These are phyloP conservation scores for Hydractinia echinata DNA, from an alignment of 30 jellyfish, hydroid and myxozoan species.

Conservation along the genomic window DNA sequence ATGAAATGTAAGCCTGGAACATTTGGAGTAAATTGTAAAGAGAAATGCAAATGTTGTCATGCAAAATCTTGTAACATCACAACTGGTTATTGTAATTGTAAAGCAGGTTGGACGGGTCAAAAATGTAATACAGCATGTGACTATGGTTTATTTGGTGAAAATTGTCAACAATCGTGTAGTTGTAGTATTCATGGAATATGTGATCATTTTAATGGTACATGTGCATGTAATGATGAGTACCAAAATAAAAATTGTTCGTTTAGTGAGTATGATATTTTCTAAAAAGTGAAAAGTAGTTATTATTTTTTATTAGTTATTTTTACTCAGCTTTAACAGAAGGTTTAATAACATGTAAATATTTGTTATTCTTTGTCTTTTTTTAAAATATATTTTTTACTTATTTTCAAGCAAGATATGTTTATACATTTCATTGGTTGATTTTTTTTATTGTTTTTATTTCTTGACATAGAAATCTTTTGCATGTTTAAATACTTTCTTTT, in stretches of 20 bases:
- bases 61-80: conserved; percentile 46
- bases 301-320: no score
- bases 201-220: conserved; percentile 49
- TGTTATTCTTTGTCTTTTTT: no score
- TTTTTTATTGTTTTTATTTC: no score
- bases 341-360: no score
- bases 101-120: conserved; percentile 67
- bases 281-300: no score
- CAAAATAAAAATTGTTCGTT: conserved; percentile 52
- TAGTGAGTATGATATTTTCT: conserved; percentile 24
- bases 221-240: conserved; percentile 66
- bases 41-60: conserved; percentile 50
- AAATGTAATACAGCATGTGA: conserved; percentile 47
- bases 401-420: no score
- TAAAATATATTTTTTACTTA: no score
- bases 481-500: no score
- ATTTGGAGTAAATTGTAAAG: conserved; percentile 48
- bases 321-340: not conserved
- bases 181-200: conserved; percentile 63
- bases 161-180: conserved; percentile 43
- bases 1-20: conserved; percentile 42
- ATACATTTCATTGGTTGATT: no score
- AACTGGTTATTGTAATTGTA: conserved; percentile 68
- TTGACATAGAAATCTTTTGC: no score
- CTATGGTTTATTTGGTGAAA: conserved; percentile 61